Evolutionary conservation across 1,140 invertebrate genomes (phyloP).

Genomic region (Cephus cinctus): DNA sequence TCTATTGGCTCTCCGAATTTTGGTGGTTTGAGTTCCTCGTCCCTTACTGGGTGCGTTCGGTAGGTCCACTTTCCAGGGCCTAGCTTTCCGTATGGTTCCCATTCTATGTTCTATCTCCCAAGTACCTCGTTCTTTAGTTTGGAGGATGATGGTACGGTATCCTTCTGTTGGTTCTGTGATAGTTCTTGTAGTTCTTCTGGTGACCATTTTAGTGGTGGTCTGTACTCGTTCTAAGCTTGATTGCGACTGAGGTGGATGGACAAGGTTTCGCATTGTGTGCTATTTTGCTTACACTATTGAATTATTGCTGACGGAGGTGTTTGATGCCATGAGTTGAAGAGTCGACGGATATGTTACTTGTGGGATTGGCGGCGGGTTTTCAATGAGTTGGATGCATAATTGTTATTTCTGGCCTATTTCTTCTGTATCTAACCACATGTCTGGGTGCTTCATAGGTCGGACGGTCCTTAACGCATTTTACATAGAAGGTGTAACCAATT

Average conservation of each 20-base stretch:
- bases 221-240: too few species aligned
- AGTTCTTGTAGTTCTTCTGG: too few species aligned
- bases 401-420: background rate
- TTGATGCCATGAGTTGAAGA: background rate
- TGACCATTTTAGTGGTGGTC: too few species aligned
- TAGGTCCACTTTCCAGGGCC: too few species aligned
- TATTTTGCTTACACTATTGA: background rate
- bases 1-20: too few species aligned
- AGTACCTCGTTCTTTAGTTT: background rate
- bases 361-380: background rate
- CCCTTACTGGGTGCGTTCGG: too few species aligned
- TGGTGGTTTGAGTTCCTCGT: too few species aligned
- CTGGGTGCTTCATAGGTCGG: background rate
- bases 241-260: too few species aligned
- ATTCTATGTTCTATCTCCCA: background rate
- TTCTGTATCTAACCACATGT: background rate
- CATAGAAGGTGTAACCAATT: background rate
- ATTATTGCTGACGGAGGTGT: background rate
- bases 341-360: background rate
- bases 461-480: background rate
- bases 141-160: background rate
- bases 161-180: background rate
- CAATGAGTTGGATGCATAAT: background rate
- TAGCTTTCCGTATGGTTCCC: too few species aligned
- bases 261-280: too few species aligned